Conservation (phyloP, 2,888 invertebrate species). For the Herminia tarsipennalis region DNA sequence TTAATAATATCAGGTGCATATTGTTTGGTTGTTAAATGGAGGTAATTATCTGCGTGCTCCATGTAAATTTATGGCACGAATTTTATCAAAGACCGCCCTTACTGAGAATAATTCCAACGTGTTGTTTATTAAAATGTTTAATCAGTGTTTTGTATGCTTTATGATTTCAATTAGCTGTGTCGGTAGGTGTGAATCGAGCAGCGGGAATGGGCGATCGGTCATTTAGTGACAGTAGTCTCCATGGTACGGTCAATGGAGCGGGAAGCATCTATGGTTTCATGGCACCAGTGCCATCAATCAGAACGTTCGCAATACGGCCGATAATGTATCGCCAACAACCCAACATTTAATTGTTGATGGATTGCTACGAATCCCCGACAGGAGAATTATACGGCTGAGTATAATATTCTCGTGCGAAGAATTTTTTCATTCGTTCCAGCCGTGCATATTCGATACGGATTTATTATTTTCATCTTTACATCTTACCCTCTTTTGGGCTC, state of each 20-base stretch:
- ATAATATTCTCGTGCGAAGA: slow-evolving; percentile 44
- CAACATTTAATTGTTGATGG: slow-evolving; percentile 83
- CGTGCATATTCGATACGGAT: slow-evolving; percentile 82
- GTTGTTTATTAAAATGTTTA: slow-evolving; percentile 48
- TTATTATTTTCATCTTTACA: slow-evolving; percentile 81
- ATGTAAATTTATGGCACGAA: slow-evolving; percentile 58
- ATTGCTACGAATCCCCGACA: slow-evolving; percentile 60
- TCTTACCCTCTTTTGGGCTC: slow-evolving; percentile 78
- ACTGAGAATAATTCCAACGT: slow-evolving; percentile 48
- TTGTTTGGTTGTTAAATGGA: slow-evolving; percentile 67
- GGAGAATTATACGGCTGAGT: slow-evolving; percentile 66
- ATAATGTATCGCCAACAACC: slow-evolving; percentile 80
- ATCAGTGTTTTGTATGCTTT: slow-evolving; percentile 36
- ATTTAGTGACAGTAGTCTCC: slow-evolving; percentile 65
- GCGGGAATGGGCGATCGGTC: slow-evolving; percentile 62
- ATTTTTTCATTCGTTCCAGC: slow-evolving; percentile 67
- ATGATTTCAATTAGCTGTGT: slow-evolving; percentile 45
- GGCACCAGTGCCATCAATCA: slow-evolving; percentile 77
- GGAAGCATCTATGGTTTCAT: slow-evolving; percentile 62
- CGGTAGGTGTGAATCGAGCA: slow-evolving; percentile 53
- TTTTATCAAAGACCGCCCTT: slow-evolving; percentile 53
- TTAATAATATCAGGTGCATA: slow-evolving; percentile 70
- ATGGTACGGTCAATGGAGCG: slow-evolving; percentile 60
- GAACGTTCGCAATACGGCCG: slow-evolving; percentile 69
- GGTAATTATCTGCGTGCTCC: slow-evolving; percentile 60